Evolutionary conservation across 2,113 vertebrate species (phyloP), one percentile per base, ranked within the genome.

Genomic region (Pogonocichla stellata): DNA sequence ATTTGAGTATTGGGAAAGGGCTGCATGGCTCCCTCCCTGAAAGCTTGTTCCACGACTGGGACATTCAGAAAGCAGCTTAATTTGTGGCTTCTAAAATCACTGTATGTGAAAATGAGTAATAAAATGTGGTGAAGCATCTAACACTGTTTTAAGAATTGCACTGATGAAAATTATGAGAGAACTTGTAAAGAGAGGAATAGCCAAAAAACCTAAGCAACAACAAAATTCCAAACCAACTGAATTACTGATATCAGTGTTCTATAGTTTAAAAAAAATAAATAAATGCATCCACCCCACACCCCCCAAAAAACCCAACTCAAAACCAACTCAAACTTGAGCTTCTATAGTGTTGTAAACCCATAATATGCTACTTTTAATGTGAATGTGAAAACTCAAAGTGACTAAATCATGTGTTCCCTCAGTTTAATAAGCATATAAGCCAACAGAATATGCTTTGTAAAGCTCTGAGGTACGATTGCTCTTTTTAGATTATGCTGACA

Each of bases 231-330:
- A 67, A 33, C 4, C 23, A 60, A 23, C 29, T 66, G 38, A 83
- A 83, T 45, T 73, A 9, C 23, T 80, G 50, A 33, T 9, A 17
- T 33, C 1, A 14, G n/a, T 42, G 14, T 15, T 58, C 18, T 78
- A 1, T 14, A 22, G 8, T 26, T 93, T 14, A 45, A 73, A 72
- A 40, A 67, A 72, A 51, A 0, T 10, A 38, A 38, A 38, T 13
- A 38, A 23, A 57, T n/a, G 5, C 3, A 9, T 0, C 0, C 2
- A 9, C 5, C 15, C 3, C 5, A 56, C 3, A 11, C 4, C 15
- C 33, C 48, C 9, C 3, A 2, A 62, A 64, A 38, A 50, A 45
- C 23, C 2, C 1, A 67, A 8, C 6, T 8, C 9, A 15, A 64
- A 58, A 14, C 10, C 18, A 66, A 33, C 22, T 47, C 18, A 73